Percentiles rank a stretch among this genome's conserved stretches.
Evolutionary conservation across 35 echinoderm and acorn worm species (phyloP).

Genomic region (Acanthaster planci): DNA sequence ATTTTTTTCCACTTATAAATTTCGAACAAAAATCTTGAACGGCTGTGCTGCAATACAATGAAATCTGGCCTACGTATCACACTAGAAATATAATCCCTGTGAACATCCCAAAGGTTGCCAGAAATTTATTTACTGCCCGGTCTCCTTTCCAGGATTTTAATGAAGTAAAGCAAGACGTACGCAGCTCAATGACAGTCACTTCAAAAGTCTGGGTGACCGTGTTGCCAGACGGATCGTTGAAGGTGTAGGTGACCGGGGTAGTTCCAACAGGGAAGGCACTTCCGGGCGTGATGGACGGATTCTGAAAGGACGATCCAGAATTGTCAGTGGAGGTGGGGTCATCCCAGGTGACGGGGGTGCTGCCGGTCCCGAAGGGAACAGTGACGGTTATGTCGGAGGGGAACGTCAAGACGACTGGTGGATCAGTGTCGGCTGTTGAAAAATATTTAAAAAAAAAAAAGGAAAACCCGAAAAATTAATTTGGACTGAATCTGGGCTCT

Average conservation of each 20-base stretch:
- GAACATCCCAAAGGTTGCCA: too few species aligned
- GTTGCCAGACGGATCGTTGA: slow-evolving; percentile 37
- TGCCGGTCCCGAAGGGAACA: slow-evolving; percentile 27
- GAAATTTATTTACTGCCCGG: too few species aligned
- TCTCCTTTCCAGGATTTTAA: too few species aligned
- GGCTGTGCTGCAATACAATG: too few species aligned
- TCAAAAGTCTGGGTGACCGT: slow-evolving; percentile 30
- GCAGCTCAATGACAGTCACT: slow-evolving; percentile 30
- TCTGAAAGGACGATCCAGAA: slow-evolving; percentile 13
- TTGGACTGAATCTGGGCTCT: neutral
- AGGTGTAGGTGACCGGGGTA: slow-evolving; percentile 57
- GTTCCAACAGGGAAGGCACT: slow-evolving; percentile 36
- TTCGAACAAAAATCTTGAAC: too few species aligned
- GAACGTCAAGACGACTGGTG: slow-evolving; percentile 25
- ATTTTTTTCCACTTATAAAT: too few species aligned
- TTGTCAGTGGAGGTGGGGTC: slow-evolving; percentile 60
- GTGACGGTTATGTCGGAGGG: slow-evolving; percentile 34
- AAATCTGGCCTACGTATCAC: too few species aligned
- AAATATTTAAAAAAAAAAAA: neutral
- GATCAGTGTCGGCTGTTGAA: neutral
- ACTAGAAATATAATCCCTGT: too few species aligned
- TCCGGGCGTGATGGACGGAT: neutral
- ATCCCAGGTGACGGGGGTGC: slow-evolving; percentile 37
- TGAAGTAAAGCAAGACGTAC: neutral
- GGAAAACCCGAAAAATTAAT: neutral